phyloP scores from a whole-genome alignment of 2,113 vertebrate genomes.

The Antechinus stuartii region DNA sequence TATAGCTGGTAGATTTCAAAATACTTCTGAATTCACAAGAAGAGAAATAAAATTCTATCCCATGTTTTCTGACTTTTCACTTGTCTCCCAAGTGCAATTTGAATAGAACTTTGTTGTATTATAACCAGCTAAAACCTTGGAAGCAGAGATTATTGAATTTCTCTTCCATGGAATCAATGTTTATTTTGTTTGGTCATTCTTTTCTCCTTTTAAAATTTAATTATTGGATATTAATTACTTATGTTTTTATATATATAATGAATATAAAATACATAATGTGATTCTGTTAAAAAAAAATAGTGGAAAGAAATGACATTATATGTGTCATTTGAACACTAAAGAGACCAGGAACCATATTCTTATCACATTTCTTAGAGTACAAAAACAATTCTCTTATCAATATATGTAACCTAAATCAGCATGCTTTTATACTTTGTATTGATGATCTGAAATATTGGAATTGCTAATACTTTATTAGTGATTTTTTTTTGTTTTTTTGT shows the following conservation, averaged over 20 bases:
- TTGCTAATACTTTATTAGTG: not conserved
- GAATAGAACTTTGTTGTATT: not conserved
- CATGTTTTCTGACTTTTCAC: not conserved
- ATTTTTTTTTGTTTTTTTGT: not conserved
- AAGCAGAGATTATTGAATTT: not conserved
- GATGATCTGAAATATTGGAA: not conserved
- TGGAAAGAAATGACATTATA: constrained; percentile 5
- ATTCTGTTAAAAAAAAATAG: not conserved
- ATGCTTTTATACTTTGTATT: not conserved
- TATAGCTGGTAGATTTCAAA: not conserved
- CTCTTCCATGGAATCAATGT: not conserved
- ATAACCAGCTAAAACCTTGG: not conserved
- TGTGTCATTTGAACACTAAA: not conserved
- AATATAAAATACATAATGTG: not conserved
- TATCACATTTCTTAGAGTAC: not conserved
- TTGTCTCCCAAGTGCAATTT: not conserved
- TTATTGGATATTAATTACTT: not conserved
- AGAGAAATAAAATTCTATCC: not conserved
- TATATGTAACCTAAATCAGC: not conserved
- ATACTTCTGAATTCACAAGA: not conserved
- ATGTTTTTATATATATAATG: not conserved
- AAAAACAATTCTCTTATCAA: not conserved
- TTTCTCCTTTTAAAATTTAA: constrained; percentile 11
- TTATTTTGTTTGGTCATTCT: not conserved
- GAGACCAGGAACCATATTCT: not conserved